Conservation (phyloP, 2,888 invertebrate species). For the Rhagium mordax region DNA sequence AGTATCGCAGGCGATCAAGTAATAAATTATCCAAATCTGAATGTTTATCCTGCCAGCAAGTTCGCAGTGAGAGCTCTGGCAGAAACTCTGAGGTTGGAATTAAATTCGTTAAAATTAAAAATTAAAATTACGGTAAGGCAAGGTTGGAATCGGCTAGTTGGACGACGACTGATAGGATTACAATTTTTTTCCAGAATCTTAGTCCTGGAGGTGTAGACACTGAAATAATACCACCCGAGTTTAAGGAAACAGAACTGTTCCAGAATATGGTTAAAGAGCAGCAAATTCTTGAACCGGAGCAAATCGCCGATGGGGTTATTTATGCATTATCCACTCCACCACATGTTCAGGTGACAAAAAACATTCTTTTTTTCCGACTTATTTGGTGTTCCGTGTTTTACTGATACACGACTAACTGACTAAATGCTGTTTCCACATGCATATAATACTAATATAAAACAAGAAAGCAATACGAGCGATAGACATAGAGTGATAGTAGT, state of each 20-base stretch:
- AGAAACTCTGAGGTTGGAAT: constrained; percentile 51
- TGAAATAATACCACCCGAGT: not conserved
- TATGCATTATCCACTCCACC: constrained; percentile 37
- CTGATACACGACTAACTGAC: no score
- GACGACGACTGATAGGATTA: not conserved
- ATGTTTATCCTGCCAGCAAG: constrained; percentile 53
- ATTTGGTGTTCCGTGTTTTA: no score
- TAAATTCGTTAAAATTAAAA: constrained; percentile 35
- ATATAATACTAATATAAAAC: no score
- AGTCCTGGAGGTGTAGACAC: constrained; percentile 35
- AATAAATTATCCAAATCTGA: constrained; percentile 41
- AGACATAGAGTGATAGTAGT: no score
- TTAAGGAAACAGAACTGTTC: not conserved
- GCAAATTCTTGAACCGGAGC: not conserved
- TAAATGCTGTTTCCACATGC: no score
- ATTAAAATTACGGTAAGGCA: constrained; percentile 55
- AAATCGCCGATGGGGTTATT: constrained; percentile 25
- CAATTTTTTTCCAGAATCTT: constrained; percentile 29
- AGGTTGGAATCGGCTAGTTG: not conserved
- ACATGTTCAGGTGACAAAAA: constrained; percentile 32
- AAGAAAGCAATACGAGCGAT: no score
- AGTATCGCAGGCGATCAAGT: constrained; percentile 54
- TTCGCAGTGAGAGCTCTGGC: constrained; percentile 52
- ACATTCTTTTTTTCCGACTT: no score
- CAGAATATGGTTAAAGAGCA: not conserved